Evolutionary conservation across 2,888 invertebrate genomes (phyloP).

Genomic region (Carcina quercana): DNA sequence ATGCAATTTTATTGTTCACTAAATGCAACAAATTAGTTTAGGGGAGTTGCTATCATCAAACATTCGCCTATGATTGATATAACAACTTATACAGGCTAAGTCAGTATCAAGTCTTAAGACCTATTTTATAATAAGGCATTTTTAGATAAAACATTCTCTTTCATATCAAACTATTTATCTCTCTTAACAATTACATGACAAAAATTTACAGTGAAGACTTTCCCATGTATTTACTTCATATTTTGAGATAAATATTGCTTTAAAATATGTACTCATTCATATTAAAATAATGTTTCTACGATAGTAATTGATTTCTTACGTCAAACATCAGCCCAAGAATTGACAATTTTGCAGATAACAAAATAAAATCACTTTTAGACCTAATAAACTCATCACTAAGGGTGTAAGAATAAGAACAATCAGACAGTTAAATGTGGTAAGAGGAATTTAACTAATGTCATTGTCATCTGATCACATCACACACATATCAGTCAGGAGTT

Average conservation of each 20-base stretch:
- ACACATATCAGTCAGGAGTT: slow-evolving; percentile 24
- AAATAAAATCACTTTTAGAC: no score
- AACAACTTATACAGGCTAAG: slow-evolving; percentile 63
- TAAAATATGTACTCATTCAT: slow-evolving; percentile 45
- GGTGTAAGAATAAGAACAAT: slow-evolving; percentile 1
- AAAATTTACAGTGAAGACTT: slow-evolving; percentile 54
- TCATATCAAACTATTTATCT: slow-evolving; percentile 72
- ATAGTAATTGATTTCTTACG: slow-evolving; percentile 56
- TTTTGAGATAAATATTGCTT: slow-evolving; percentile 53
- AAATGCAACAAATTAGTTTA: slow-evolving; percentile 73
- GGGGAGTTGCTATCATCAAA: slow-evolving; percentile 56
- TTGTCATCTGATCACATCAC: no score
- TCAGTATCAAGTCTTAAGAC: slow-evolving; percentile 71
- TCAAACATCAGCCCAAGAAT: slow-evolving; percentile 57
- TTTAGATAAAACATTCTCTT: slow-evolving; percentile 69
- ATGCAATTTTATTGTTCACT: slow-evolving; percentile 73
- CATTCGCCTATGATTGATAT: slow-evolving; percentile 45
- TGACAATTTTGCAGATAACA: slow-evolving; percentile 36
- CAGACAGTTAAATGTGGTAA: slow-evolving; percentile 11
- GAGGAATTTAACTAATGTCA: slow-evolving; percentile 13
- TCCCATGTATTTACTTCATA: slow-evolving; percentile 39
- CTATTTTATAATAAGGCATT: slow-evolving; percentile 73
- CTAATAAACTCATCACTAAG: no score
- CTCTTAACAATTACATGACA: slow-evolving; percentile 49
- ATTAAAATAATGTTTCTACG: slow-evolving; percentile 48